Evolutionary conservation across 2,797 vertebrate genomes (phyloP).

Genomic region (Silurus aristotelis): DNA sequence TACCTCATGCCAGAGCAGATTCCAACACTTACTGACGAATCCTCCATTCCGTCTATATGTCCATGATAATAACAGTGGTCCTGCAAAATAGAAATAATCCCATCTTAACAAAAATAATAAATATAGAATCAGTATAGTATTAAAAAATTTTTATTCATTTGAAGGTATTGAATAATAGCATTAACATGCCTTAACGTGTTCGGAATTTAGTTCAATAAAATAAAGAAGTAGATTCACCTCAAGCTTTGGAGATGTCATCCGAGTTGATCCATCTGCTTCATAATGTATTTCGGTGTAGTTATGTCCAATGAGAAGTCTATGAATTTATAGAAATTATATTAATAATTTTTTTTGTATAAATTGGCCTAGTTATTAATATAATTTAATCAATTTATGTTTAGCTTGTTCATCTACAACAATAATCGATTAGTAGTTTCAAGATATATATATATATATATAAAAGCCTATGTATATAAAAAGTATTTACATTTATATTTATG

Average conservation of each 20-base stretch:
- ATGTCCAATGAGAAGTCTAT: slow-evolving; percentile 79
- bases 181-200: background rate
- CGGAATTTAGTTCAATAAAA: background rate
- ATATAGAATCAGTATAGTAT: no score
- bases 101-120: no score
- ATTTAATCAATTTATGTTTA: background rate
- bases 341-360: background rate
- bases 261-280: slow-evolving; percentile 69
- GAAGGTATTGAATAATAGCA: background rate
- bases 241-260: slow-evolving; percentile 63
- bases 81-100: slow-evolving; percentile 61
- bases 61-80: slow-evolving; percentile 92
- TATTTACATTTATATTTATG: no score
- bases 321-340: background rate
- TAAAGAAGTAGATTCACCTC: slow-evolving; percentile 68
- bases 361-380: background rate
- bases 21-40: slow-evolving; percentile 83
- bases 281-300: slow-evolving; percentile 81
- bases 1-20: slow-evolving; percentile 86
- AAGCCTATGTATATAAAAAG: no score
- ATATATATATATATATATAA: background rate
- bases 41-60: slow-evolving; percentile 67
- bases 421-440: background rate
- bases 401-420: background rate
- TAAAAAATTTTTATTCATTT: background rate